Conservation (phyloP, 1,140 invertebrate species). For the Diplogasteroides magnus region DNA sequence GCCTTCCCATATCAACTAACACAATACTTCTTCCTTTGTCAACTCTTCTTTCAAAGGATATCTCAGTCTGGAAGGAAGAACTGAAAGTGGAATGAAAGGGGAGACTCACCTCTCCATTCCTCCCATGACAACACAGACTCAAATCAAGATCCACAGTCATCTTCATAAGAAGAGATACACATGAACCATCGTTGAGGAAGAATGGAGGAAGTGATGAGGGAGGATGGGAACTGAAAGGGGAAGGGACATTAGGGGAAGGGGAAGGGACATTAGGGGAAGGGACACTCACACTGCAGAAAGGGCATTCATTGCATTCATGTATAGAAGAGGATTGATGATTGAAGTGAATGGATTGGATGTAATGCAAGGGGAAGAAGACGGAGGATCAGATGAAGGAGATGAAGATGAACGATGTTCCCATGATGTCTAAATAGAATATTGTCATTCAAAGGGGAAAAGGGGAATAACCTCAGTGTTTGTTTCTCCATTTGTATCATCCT, state of each 20-base stretch:
- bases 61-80: too few relatives aligned
- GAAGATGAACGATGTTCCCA: too few relatives aligned
- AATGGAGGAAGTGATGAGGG: constrained; percentile 16
- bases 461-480: too few relatives aligned
- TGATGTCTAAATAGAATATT: too few relatives aligned
- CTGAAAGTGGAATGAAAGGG: too few relatives aligned
- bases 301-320: constrained; percentile 4
- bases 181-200: constrained; percentile 23
- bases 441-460: too few relatives aligned
- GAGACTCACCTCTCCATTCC: constrained; percentile 9
- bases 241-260: constrained; percentile 5
- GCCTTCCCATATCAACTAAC: constrained; percentile 21
- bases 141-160: constrained; percentile 32
- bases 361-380: constrained; percentile 10
- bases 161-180: constrained; percentile 29
- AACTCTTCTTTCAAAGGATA: too few relatives aligned
- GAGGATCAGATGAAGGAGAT: too few relatives aligned
- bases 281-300: not conserved
- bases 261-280: not conserved
- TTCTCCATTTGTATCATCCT: too few relatives aligned
- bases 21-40: constrained; percentile 23
- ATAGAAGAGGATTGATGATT: constrained; percentile 19
- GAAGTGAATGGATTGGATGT: constrained; percentile 12
- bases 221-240: constrained; percentile 1
- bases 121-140: constrained; percentile 27